Conservation (phyloP, 2,113 vertebrate genomes). For the Pyrgilauda ruficollis region DNA sequence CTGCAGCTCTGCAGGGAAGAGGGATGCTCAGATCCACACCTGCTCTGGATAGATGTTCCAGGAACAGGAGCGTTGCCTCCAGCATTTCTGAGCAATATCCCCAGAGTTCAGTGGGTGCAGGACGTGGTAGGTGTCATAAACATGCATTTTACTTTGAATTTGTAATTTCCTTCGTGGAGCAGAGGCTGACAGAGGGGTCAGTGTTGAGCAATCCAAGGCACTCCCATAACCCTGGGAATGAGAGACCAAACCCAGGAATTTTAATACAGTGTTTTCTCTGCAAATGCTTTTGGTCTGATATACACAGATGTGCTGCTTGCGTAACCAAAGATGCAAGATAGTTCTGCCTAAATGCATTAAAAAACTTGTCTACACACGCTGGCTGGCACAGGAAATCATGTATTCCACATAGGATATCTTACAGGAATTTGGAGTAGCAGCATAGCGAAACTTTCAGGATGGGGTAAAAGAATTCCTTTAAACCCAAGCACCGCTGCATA, state of each 20-base stretch:
- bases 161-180: neutral
- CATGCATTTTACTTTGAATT: neutral
- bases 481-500: neutral
- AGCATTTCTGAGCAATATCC: neutral
- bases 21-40: neutral
- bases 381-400: neutral
- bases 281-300: conserved; percentile 49
- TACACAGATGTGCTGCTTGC: conserved; percentile 53
- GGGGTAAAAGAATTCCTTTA: neutral
- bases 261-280: conserved; percentile 60
- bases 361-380: neutral
- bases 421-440: neutral
- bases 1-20: neutral
- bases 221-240: conserved; percentile 28
- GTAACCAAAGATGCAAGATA: conserved; percentile 34
- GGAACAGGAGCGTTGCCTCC: neutral
- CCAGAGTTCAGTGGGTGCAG: neutral
- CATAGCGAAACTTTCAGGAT: neutral
- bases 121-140: neutral
- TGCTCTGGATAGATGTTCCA: neutral
- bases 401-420: neutral
- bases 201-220: conserved; percentile 22
- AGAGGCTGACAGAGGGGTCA: conserved; percentile 35
- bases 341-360: neutral
- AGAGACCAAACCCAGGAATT: conserved; percentile 45